Evolutionary conservation across 2,888 invertebrate species (phyloP).

Genomic region (Apeira syringaria): DNA sequence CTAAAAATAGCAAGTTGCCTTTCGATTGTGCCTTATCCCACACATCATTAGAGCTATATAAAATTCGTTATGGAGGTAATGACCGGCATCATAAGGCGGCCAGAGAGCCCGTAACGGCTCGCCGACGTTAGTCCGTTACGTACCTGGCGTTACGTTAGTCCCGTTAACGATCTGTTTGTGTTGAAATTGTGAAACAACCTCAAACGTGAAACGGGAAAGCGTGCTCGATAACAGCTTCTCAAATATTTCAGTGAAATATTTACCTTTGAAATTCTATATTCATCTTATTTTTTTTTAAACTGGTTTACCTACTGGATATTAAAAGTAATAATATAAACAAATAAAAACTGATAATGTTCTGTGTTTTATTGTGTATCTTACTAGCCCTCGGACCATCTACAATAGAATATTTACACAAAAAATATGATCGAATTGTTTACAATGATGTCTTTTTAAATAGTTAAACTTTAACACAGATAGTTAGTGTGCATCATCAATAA

Average conservation of each 20-base stretch:
- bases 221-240: slow-evolving; percentile 14
- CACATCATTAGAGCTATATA: slow-evolving; percentile 33
- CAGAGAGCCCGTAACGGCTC: slow-evolving; percentile 36
- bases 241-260: slow-evolving; percentile 9
- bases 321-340: no score
- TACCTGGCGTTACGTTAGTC: slow-evolving; percentile 24
- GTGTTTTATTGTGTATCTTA: no score
- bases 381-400: no score
- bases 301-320: no score
- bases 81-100: slow-evolving; percentile 50
- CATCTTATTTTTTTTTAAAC: no score
- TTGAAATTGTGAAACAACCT: slow-evolving; percentile 23
- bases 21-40: slow-evolving; percentile 11
- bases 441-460: no score
- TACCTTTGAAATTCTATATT: background rate
- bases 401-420: no score
- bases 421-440: no score
- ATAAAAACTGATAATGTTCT: no score
- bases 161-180: slow-evolving; percentile 41
- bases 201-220: slow-evolving; percentile 11
- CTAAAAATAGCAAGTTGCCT: no score
- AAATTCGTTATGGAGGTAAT: slow-evolving; percentile 49
- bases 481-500: no score
- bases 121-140: background rate
- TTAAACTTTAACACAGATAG: no score